Conservation (phyloP, 2,113 vertebrate species). For the Dascyllus trimaculatus region DNA sequence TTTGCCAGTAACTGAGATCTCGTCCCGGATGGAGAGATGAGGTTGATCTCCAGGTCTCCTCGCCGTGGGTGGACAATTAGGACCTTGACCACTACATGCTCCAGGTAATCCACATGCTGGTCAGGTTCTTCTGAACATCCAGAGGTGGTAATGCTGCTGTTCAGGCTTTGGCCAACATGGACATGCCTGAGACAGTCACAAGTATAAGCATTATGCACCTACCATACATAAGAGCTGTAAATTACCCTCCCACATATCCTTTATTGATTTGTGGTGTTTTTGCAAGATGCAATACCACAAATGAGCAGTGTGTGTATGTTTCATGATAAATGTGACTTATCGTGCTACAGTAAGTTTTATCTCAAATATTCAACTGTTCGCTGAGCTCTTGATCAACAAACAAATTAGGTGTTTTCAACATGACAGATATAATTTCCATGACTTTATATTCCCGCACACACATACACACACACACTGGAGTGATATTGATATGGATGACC, state of each 20-base stretch:
- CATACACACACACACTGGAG: too few species aligned
- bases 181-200: slow-evolving; percentile 85
- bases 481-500: too few species aligned
- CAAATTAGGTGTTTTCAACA: too few species aligned
- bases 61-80: slow-evolving; percentile 89
- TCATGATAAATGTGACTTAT: too few species aligned
- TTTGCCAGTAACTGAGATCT: slow-evolving; percentile 90
- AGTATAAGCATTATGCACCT: neutral
- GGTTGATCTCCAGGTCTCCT: slow-evolving; percentile 92
- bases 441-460: too few species aligned
- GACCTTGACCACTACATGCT: slow-evolving; percentile 90
- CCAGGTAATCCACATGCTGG: slow-evolving; percentile 88
- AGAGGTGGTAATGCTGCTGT: slow-evolving; percentile 81
- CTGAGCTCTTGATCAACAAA: too few species aligned
- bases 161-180: slow-evolving; percentile 85
- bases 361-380: neutral
- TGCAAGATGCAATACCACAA: too few species aligned
- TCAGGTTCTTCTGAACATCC: slow-evolving; percentile 86
- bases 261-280: neutral
- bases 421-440: too few species aligned
- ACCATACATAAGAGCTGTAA: neutral
- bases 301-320: too few species aligned
- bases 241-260: neutral
- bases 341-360: too few species aligned
- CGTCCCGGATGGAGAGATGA: slow-evolving; percentile 91